phyloP scores from a whole-genome alignment of 2,113 vertebrate species.

The Anas platyrhynchos region DNA sequence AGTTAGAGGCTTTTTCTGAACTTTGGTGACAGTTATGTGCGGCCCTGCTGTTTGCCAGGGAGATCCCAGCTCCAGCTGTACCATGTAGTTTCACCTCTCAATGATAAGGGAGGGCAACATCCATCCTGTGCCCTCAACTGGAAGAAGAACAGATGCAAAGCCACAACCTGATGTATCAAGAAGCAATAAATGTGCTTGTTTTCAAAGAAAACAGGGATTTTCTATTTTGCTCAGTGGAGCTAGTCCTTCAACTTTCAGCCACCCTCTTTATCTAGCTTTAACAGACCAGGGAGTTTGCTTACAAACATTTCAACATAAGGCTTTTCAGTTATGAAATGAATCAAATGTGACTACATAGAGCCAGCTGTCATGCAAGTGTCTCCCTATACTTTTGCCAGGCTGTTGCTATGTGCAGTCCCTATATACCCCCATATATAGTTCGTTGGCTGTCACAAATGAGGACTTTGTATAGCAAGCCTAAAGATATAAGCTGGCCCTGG shows the following conservation, averaged over 20 bases:
- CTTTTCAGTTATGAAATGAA: conserved; percentile 57
- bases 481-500: neutral
- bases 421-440: neutral
- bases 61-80: neutral
- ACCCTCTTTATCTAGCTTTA: neutral
- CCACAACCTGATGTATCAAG: too few relatives aligned
- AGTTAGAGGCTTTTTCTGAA: neutral
- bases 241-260: neutral
- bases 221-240: neutral
- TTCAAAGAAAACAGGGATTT: neutral
- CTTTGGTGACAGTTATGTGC: rapidly evolving
- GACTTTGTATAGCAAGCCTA: neutral
- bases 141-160: neutral
- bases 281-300: conserved; percentile 25
- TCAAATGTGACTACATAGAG: conserved; percentile 44
- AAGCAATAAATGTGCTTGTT: neutral
- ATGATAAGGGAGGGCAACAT: neutral
- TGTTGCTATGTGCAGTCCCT: neutral
- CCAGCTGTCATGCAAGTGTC: conserved; percentile 50
- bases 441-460: neutral
- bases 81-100: neutral
- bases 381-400: conserved; percentile 24
- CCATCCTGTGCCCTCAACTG: neutral
- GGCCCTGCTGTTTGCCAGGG: neutral
- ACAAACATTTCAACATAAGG: conserved; percentile 59